These are phyloP conservation scores for Chanos chanos DNA, from an alignment of 2,797 vertebrate genomes.

Conservation along the genomic window DNA sequence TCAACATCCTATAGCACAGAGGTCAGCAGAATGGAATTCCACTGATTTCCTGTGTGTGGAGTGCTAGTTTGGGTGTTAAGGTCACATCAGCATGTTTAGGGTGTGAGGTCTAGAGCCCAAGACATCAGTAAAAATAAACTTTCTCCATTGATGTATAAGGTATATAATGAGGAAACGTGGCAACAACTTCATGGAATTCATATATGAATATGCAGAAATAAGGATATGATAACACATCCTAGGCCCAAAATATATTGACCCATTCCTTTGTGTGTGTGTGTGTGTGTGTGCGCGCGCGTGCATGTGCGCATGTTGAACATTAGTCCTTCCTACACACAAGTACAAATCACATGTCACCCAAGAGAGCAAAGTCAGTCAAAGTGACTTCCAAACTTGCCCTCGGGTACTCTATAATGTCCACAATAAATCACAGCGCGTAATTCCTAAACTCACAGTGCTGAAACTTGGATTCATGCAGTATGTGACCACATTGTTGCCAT, in stretches of 20 bases:
- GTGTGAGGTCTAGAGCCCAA: no score
- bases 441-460: no score
- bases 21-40: conserved; percentile 37
- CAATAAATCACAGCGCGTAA: no score
- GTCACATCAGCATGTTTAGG: conserved; percentile 1
- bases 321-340: background rate
- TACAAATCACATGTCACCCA: no score
- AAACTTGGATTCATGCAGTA: no score
- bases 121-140: background rate
- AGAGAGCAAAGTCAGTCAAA: no score
- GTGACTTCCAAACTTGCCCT: no score
- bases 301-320: background rate
- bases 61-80: conserved; percentile 10
- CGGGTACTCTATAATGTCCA: no score
- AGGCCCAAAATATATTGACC: background rate
- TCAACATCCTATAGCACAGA: conserved; percentile 31
- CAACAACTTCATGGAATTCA: background rate
- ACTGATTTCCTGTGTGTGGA: conserved; percentile 31
- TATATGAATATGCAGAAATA: no score
- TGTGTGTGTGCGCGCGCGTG: background rate
- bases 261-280: background rate
- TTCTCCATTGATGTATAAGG: no score
- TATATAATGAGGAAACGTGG: no score
- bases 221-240: background rate
- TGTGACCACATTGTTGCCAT: no score